phyloP scores from a whole-genome alignment of 2,113 vertebrate genomes.

The Muntiacus reevesi region DNA sequence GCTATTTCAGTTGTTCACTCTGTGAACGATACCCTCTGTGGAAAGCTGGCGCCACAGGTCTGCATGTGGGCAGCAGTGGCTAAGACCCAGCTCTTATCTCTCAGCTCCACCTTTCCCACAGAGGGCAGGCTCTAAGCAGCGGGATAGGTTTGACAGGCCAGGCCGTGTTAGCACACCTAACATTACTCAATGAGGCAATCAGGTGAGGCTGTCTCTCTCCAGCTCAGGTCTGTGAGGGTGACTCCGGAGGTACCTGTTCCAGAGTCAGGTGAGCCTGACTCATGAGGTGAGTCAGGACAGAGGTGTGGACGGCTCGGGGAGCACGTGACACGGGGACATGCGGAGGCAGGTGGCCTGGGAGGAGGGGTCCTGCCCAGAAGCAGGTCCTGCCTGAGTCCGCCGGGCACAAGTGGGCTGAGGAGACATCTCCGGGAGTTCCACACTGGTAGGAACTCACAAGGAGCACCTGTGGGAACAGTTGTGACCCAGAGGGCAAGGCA shows the following conservation, averaged over 20 bases:
- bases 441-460: background rate
- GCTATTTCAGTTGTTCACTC: fast-evolving
- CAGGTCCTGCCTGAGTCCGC: background rate
- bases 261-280: too few relatives aligned
- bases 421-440: background rate
- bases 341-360: background rate
- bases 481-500: background rate
- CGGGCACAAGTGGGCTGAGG: background rate
- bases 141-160: fast-evolving
- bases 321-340: fast-evolving
- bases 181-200: background rate
- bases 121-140: background rate
- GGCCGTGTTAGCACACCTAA: background rate
- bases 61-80: fast-evolving
- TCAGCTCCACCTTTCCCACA: background rate
- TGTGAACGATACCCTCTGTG: background rate
- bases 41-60: background rate
- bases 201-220: background rate
- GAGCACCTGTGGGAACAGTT: background rate
- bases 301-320: fast-evolving
- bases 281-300: background rate
- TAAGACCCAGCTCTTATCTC: background rate
- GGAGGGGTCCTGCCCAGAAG: background rate
- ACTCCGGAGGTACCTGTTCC: background rate
- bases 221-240: background rate